Percentiles rank a stretch among this genome's conserved stretches.
Evolutionary conservation across 2,888 invertebrate genomes (phyloP).

Genomic region (Strigamia crassipes): DNA sequence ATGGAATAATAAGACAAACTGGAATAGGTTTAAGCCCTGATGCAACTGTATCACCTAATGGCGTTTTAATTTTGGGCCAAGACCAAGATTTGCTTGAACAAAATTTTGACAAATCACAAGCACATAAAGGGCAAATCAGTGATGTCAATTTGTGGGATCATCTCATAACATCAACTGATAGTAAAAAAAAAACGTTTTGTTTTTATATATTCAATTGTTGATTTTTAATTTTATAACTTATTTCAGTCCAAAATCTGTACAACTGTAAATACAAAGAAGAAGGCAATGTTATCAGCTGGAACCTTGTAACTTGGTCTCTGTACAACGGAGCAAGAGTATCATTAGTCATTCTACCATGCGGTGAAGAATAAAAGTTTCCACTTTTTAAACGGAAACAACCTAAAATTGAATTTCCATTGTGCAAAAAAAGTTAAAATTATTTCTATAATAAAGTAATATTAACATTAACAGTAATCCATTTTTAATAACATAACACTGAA

Average conservation of each 20-base stretch:
- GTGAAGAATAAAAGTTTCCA: neutral
- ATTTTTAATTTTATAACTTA: neutral
- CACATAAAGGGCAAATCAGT: neutral
- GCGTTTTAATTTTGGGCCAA: neutral
- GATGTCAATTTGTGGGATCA: slow-evolving; percentile 17
- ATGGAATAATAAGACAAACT: neutral
- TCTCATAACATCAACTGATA: neutral
- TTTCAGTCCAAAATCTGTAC: neutral
- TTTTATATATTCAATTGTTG: neutral
- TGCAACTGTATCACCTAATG: neutral
- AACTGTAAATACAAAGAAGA: neutral
- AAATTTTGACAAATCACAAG: neutral
- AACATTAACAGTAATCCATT: too few species aligned
- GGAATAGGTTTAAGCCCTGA: slow-evolving; percentile 19
- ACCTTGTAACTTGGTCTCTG: neutral
- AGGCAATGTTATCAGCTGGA: slow-evolving; percentile 34
- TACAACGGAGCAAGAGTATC: neutral
- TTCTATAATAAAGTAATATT: too few species aligned
- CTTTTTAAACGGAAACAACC: neutral
- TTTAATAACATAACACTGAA: too few species aligned
- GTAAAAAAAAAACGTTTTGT: neutral
- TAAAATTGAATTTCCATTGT: neutral
- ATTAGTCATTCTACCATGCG: neutral
- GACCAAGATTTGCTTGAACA: neutral
- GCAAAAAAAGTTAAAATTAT: neutral